Conservation (phyloP, 2,113 vertebrate species). For the Lophius piscatorius region DNA sequence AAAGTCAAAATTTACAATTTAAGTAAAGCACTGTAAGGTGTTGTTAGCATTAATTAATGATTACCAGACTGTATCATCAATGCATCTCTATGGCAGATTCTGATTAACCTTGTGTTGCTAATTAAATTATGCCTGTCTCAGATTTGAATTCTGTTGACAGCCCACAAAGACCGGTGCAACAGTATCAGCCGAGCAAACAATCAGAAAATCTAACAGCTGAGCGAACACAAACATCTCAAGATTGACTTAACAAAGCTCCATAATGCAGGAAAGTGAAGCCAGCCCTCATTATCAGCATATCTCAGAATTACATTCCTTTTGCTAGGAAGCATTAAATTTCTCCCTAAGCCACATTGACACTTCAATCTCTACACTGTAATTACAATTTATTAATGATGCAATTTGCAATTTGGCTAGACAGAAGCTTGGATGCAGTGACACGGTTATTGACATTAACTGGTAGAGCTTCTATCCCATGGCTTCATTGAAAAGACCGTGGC, state of each 20-base stretch:
- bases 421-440: conserved; percentile 62
- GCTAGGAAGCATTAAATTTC: conserved; percentile 72
- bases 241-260: conserved; percentile 35
- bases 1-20: conserved; percentile 2
- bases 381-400: conserved; percentile 78
- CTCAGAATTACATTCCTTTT: conserved; percentile 41
- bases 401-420: conserved; percentile 71
- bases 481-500: conserved; percentile 60
- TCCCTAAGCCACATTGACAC: conserved; percentile 73
- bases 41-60: conserved; percentile 54
- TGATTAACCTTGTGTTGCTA: conserved; percentile 14
- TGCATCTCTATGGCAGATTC: conserved; percentile 28
- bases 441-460: conserved; percentile 75
- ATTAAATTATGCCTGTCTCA: conserved; percentile 23
- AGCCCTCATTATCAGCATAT: conserved; percentile 38
- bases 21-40: conserved; percentile 29
- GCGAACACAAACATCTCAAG: conserved; percentile 23
- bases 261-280: conserved; percentile 30
- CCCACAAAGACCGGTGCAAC: conserved; percentile 11
- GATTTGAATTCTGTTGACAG: conserved; percentile 39
- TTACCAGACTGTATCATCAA: conserved; percentile 42
- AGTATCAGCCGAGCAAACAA: conserved; percentile 42
- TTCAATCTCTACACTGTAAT: conserved; percentile 74
- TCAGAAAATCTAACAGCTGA: conserved; percentile 23
- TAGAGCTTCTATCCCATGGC: conserved; percentile 62